phyloP scores from a whole-genome alignment of 35 echinoderm and acorn worm genomes.

The Ophioderma brevispina region DNA sequence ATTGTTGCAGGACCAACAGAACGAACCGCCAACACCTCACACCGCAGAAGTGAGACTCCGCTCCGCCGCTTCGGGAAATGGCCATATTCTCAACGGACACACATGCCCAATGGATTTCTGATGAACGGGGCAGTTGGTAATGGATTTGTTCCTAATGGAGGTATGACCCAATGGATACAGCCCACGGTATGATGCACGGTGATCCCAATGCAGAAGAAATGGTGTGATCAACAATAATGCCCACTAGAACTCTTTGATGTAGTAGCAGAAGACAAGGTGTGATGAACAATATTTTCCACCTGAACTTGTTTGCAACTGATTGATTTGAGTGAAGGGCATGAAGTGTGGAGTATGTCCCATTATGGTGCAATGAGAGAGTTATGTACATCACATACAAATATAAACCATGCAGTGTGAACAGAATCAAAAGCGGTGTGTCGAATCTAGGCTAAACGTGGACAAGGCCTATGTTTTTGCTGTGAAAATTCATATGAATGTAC shows the following conservation, averaged over 20 bases:
- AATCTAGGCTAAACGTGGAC: no score
- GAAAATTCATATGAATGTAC: no score
- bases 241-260: not conserved
- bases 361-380: not conserved
- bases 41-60: conserved; percentile 43
- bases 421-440: no score
- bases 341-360: not conserved
- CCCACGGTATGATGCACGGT: conserved; percentile 15
- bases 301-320: no score
- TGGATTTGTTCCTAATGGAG: conserved; percentile 18
- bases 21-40: conserved; percentile 43
- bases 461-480: no score
- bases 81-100: conserved; percentile 54
- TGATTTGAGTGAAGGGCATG: not conserved
- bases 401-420: no score
- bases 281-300: not conserved
- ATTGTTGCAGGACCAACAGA: conserved; percentile 36
- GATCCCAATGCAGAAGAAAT: conserved; percentile 12
- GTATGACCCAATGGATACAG: conserved; percentile 34
- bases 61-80: conserved; percentile 47
- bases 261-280: not conserved
- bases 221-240: not conserved
- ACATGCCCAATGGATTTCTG: conserved; percentile 22
- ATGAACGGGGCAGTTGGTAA: conserved; percentile 6
- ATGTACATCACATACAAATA: not conserved